Conservation (phyloP, 2,797 vertebrate species). For the Bradypodion ventrale region DNA sequence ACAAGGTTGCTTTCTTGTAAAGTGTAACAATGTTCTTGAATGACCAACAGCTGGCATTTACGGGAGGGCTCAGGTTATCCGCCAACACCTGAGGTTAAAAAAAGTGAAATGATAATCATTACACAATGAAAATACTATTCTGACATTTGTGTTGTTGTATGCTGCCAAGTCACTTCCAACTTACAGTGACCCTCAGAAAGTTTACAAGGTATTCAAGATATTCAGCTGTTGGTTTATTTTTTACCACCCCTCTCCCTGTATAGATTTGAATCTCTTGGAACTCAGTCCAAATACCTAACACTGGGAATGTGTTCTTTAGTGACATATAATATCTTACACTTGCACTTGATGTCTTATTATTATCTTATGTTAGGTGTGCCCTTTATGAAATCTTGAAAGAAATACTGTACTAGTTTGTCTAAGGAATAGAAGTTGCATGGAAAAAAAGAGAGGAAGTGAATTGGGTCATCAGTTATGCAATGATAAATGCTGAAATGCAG, state of each 20-base stretch:
- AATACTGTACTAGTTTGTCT: neutral
- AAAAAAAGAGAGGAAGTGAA: neutral
- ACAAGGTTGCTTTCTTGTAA: neutral
- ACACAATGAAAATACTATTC: neutral
- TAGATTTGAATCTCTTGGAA: no score
- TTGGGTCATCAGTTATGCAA: neutral
- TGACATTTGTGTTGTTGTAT: no score
- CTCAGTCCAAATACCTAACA: neutral
- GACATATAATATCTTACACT: neutral
- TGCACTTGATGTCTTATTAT: neutral
- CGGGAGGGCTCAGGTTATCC: neutral
- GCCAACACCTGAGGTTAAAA: neutral
- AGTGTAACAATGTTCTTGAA: neutral
- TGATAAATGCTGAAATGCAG: neutral
- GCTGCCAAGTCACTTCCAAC: no score
- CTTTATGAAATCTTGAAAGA: neutral
- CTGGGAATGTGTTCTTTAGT: neutral
- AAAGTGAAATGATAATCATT: no score
- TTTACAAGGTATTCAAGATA: no score
- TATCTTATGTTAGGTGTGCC: neutral
- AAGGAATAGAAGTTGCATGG: neutral
- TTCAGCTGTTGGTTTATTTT: no score
- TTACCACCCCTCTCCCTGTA: no score
- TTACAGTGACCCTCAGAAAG: no score
- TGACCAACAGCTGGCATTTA: neutral